Evolutionary conservation across 92 coral and sea anemone genomes (phyloP), one percentile per base, ranked within the genome.

Genomic region (Siderastrea siderea): DNA sequence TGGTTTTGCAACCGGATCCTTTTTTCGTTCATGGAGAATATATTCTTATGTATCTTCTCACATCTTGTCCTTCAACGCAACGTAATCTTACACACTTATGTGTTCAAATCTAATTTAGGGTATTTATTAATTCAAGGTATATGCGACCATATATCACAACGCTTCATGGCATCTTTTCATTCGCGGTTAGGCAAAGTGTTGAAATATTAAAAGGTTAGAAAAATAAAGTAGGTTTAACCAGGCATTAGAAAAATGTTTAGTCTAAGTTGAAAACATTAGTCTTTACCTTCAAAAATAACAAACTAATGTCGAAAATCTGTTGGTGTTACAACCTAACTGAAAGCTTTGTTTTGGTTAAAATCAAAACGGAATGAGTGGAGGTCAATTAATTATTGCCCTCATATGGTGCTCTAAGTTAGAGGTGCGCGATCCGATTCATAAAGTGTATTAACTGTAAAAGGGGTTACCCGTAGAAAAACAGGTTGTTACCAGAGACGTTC

Each of bases 391-490:
- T 53, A 4, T 43, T 68, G 50, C 47, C 79, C 61, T 58, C 7
- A 5, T 53, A 14, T 38, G 87, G 87, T 84, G 63, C 80, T 45
- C 73, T 74, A 84, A 59, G 49, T 73, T 14, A 7, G 19, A 52
- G 72, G 73, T 43, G 11, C 13, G 52, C 48, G 47, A 74, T 71
- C 62, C 73, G 43, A 74, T 74, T 73, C 73, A 84, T 62, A 58
- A 50, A 10, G 63, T 62, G 77, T 15, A 38, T 49, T 70, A 46
- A 61, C 74, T 74, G 66, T 73, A 84, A 74, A 84, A 64, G 63
- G 71, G 81, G 87, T 84, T 59, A 64, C 87, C 13, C 80, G 87
- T 84, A 63, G 60, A 51, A 8, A 3, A 46, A 26, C 89, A 85
- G 89, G 89, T 85, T 16, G 65, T 5, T 1, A 50, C 17, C 5